Evolutionary conservation across 2,113 vertebrate species (phyloP).

Genomic region (Sinosuthora webbiana): DNA sequence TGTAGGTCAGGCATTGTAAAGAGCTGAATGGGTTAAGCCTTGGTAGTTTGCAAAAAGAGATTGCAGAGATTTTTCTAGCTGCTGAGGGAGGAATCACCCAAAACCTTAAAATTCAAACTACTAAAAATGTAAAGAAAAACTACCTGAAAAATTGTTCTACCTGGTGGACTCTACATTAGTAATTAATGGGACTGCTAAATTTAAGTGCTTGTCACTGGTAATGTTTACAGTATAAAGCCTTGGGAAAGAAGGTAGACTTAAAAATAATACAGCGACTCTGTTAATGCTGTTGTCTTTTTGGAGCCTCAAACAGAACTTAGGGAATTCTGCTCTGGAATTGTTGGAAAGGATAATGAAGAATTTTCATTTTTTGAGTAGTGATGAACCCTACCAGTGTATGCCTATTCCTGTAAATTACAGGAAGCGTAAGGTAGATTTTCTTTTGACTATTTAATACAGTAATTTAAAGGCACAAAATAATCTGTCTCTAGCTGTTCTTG

Average conservation of each 20-base stretch:
- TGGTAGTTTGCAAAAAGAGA: conserved; percentile 1
- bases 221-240: not conserved
- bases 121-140: not conserved
- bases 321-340: not conserved
- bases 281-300: not conserved
- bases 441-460: not conserved
- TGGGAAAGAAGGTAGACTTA: not conserved
- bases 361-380: not conserved
- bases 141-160: not conserved
- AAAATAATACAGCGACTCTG: not conserved
- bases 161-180: not conserved
- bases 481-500: not conserved
- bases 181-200: not conserved
- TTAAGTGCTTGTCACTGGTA: not conserved
- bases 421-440: not conserved
- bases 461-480: not conserved
- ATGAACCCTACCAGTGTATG: not conserved
- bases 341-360: not conserved
- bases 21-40: conserved; percentile 37
- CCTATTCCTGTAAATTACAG: not conserved
- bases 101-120: not conserved
- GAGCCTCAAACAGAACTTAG: not conserved
- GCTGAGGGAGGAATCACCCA: not conserved
- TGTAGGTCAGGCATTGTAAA: conserved; percentile 55
- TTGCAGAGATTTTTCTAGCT: not conserved